A percentile compares a stretch with the other conserved stretches of the same genome.
phyloP scores from a whole-genome alignment of 2,113 vertebrate species.

The Limanda limanda region DNA sequence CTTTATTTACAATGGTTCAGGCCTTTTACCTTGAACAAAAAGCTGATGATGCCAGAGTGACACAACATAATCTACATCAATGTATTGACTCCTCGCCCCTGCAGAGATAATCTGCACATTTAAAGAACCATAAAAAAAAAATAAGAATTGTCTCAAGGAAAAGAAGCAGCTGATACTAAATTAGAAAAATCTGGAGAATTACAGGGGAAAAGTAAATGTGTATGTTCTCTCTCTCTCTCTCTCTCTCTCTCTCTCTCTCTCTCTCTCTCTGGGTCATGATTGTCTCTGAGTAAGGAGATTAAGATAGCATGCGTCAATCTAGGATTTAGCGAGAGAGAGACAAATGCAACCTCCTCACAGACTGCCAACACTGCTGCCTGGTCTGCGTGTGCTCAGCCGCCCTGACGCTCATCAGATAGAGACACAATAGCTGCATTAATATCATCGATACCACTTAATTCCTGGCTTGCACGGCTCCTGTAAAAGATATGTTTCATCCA shows the following conservation, averaged over 20 bases:
- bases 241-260: slow-evolving; percentile 30
- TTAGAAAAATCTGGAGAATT: slow-evolving; percentile 6
- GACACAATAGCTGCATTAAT: slow-evolving; percentile 52
- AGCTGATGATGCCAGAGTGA: too few species aligned
- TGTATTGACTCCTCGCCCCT: too few species aligned
- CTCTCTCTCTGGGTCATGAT: slow-evolving; percentile 70
- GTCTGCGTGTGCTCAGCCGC: slow-evolving; percentile 21
- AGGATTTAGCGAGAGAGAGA: slow-evolving; percentile 82
- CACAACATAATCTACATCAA: too few species aligned
- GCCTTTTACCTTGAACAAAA: too few species aligned
- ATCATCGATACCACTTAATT: slow-evolving; percentile 40
- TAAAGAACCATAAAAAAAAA: too few species aligned
- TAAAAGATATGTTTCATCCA: slow-evolving; percentile 46
- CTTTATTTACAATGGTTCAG: too few species aligned
- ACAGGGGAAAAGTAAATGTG: background rate
- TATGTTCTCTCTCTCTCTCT: background rate
- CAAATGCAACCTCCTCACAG: slow-evolving; percentile 80
- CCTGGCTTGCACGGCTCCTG: slow-evolving; percentile 14
- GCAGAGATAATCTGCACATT: too few species aligned
- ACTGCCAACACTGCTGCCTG: slow-evolving; percentile 55
- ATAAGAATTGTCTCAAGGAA: background rate
- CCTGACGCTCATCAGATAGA: slow-evolving; percentile 37
- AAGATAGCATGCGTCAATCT: slow-evolving; percentile 88
- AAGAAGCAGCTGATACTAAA: slow-evolving; percentile 23
- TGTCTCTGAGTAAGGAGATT: slow-evolving; percentile 90